Conservation (phyloP, 2,888 invertebrate genomes). For the Leptura quadrifasciata region DNA sequence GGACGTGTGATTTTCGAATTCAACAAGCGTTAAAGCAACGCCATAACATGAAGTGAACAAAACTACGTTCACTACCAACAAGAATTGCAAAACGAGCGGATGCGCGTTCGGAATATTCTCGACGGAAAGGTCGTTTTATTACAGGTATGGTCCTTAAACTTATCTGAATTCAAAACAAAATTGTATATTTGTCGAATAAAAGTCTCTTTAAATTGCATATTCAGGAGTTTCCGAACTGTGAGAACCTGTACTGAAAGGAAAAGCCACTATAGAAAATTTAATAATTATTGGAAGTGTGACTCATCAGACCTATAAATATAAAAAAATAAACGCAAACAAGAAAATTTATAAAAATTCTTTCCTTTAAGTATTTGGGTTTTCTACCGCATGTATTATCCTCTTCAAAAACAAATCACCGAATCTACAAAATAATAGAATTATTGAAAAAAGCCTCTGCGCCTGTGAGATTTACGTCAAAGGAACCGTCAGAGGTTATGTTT, state of each 20-base stretch:
- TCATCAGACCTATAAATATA: too few species aligned
- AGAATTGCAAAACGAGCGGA: constrained; percentile 47
- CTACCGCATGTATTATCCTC: too few species aligned
- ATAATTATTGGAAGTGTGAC: too few species aligned
- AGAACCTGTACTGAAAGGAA: not conserved
- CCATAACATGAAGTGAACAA: constrained; percentile 54
- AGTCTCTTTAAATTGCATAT: not conserved
- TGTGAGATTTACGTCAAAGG: too few species aligned
- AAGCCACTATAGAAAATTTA: too few species aligned
- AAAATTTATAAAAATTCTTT: too few species aligned
- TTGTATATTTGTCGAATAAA: constrained; percentile 20
- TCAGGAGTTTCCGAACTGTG: not conserved
- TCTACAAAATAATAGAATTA: too few species aligned
- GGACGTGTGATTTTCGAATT: constrained; percentile 62
- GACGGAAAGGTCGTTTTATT: constrained; percentile 27
- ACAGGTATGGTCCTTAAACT: constrained; percentile 32
- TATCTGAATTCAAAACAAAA: constrained; percentile 5
- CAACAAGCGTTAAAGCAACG: constrained; percentile 58
- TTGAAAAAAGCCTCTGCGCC: too few species aligned
- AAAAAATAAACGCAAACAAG: too few species aligned
- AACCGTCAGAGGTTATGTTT: too few species aligned
- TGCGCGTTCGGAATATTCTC: constrained; percentile 32
- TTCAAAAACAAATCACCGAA: too few species aligned
- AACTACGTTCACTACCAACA: constrained; percentile 34
- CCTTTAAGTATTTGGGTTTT: too few species aligned